Evolutionary conservation across 2,113 vertebrate genomes (phyloP).

Genomic region (Oryzias celebensis): DNA sequence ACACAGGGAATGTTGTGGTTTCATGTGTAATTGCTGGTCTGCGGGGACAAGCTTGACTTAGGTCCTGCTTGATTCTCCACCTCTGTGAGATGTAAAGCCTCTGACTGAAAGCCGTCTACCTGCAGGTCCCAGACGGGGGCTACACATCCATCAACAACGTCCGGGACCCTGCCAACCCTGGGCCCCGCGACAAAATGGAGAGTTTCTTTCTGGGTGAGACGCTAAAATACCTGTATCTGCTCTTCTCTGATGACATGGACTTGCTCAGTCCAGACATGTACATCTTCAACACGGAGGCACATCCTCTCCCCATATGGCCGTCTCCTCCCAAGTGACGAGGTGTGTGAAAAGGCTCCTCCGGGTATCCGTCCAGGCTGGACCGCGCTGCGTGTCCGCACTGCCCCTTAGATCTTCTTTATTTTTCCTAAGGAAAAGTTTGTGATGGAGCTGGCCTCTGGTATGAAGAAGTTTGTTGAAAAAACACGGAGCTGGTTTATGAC

Average conservation of each 20-base stretch:
- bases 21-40: neutral
- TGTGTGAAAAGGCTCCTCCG: neutral
- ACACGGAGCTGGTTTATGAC: neutral
- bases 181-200: constrained; percentile 97
- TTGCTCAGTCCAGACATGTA: constrained; percentile 88
- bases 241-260: constrained; percentile 87
- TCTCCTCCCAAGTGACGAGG: constrained; percentile 62
- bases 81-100: neutral
- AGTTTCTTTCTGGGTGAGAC: constrained; percentile 98
- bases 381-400: constrained; percentile 15
- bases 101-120: neutral
- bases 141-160: constrained; percentile 96
- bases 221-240: constrained; percentile 92
- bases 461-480: constrained; percentile 12
- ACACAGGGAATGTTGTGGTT: neutral
- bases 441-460: constrained; percentile 68
- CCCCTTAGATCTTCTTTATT: constrained; percentile 16
- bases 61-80: neutral
- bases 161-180: constrained; percentile 81
- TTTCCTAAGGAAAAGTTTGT: constrained; percentile 53
- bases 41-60: neutral
- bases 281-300: constrained; percentile 95
- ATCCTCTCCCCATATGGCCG: constrained; percentile 91
- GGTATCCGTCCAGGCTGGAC: constrained; percentile 14
- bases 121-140: constrained; percentile 86